Percentiles rank a stretch among this genome's conserved stretches.
phyloP scores from a whole-genome alignment of 2,888 invertebrate species.

The Polylopha cassiicola region DNA sequence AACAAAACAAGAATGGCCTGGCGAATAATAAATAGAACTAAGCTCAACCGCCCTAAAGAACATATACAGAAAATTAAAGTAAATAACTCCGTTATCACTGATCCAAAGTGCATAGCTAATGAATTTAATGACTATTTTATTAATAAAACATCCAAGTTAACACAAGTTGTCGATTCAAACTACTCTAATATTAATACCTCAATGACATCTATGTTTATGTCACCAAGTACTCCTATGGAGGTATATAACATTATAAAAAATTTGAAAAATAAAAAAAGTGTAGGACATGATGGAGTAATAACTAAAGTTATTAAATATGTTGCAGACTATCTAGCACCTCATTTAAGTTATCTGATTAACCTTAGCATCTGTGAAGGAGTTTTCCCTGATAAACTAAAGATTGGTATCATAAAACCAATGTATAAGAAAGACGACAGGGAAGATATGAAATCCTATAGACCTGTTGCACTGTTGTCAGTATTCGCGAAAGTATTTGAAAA shows the following conservation, averaged over 20 bases:
- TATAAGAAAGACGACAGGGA: background rate
- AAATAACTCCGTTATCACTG: background rate
- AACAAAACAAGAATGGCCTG: slow-evolving; percentile 2
- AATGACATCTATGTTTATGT: background rate
- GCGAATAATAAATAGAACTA: background rate
- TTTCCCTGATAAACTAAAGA: slow-evolving; percentile 1
- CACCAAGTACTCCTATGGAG: background rate
- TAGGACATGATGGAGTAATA: background rate
- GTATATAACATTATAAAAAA: background rate
- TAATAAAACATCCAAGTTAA: background rate
- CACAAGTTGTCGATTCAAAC: background rate
- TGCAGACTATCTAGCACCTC: background rate
- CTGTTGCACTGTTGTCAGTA: background rate
- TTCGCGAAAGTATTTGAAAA: no score
- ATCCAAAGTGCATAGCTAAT: no score
- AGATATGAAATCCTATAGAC: background rate
- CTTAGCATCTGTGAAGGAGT: background rate
- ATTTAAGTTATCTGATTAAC: background rate
- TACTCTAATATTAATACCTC: background rate
- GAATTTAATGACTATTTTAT: background rate
- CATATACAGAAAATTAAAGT: background rate
- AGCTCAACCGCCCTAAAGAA: background rate
- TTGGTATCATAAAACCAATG: background rate
- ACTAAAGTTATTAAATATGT: background rate
- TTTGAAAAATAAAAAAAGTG: slow-evolving; percentile 1